Evolutionary conservation across 2,113 vertebrate species (phyloP).

Genomic region (Colinus virginianus): DNA sequence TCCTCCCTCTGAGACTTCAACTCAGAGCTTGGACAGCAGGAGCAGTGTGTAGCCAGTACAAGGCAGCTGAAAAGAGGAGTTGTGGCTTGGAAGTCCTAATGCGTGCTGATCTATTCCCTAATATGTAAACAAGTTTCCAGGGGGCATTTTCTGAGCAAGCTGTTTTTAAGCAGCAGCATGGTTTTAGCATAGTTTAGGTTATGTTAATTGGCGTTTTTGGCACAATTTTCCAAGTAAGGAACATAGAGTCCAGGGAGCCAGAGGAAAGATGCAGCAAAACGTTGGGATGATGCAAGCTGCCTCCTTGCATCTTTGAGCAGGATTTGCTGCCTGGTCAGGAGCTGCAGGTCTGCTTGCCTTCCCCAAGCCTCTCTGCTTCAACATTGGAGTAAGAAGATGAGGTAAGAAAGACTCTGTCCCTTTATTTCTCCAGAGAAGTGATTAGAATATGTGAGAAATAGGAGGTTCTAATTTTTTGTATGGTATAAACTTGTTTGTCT

Average conservation of each 20-base stretch:
- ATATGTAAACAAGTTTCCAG: not conserved
- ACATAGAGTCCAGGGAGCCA: not conserved
- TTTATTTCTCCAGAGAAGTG: not conserved
- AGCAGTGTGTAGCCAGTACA: not conserved
- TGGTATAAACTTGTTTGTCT: not conserved
- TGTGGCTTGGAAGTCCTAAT: accelerated
- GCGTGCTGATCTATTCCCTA: not conserved
- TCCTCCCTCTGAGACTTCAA: not conserved
- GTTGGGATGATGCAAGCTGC: not conserved
- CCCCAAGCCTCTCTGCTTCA: not conserved
- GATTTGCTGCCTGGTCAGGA: not conserved
- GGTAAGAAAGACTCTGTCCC: not conserved
- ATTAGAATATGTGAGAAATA: not conserved
- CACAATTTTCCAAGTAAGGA: not conserved
- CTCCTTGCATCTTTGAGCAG: not conserved
- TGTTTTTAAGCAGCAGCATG: not conserved
- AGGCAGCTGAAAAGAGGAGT: not conserved
- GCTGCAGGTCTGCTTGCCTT: not conserved
- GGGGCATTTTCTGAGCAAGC: not conserved
- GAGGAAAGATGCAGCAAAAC: not conserved
- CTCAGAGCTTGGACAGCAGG: not conserved
- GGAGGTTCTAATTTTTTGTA: not conserved
- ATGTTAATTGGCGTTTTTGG: not conserved
- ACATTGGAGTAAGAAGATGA: not conserved
- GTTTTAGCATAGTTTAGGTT: not conserved